A percentile compares a stretch with the other conserved stretches of the same genome.
phyloP scores from a whole-genome alignment of 2,113 vertebrate species.

The cat (Felis catus) region F.catus_Fca126_mat1.0 CM031419.1:64784501-64785000 shows the following conservation, averaged over 20 bases:
- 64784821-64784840: neutral
- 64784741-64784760: neutral
- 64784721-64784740: neutral
- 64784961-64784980: neutral
- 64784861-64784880: neutral
- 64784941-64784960: neutral
- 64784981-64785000: neutral
- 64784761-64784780: neutral
- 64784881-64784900: neutral
- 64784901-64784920: neutral
- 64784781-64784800: neutral
- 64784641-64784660: neutral
- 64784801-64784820: neutral
- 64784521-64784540: neutral
- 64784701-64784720: neutral
- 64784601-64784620: slow-evolving; percentile 1
- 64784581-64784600: neutral
- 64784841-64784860: neutral
- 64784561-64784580: neutral
- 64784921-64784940: neutral
- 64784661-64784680: neutral
- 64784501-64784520: slow-evolving; percentile 39
- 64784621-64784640: neutral
- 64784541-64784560: neutral
- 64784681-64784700: neutral